Evolutionary conservation across 2,113 vertebrate genomes (phyloP), one percentile per base, ranked within the genome.

Genomic region (Corythoichthys haematopterus): DNA sequence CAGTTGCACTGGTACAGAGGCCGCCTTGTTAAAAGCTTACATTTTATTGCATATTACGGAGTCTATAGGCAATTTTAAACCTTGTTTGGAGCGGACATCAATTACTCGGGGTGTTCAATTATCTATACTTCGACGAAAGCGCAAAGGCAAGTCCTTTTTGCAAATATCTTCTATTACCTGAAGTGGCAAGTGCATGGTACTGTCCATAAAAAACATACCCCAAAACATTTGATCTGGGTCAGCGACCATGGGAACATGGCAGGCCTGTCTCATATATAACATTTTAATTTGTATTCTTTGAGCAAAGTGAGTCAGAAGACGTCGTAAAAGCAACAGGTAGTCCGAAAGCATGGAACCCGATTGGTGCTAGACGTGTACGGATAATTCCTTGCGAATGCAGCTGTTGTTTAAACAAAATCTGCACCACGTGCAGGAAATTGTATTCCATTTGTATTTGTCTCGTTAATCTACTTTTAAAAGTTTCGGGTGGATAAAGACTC

Each of bases 1-100:
- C 69, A 53, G 62, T 66, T 75, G 68, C 69, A 57, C 79, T 67
- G 64, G 72, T 35, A 50, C 51, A 82, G 79, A 80, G 33, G 8
- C 64, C 1, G 3, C 11, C 66, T 84, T 72, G 72, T 89, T 73
- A 76, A 79, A 82, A 46, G 64, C 48, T 58, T 71, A 80, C 80
- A 77, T 82, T 79, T 85, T 50, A 77, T 71, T 82, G 65, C 72
- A 71, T 73, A 69, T 82, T 65, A 71, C 65, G 68, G 75, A 67
- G 20, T 28, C 20, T 28, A 28, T 3, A 3, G 40, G 40, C 3
- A 5, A 43, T 43, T 43, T 43, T 43, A 43, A 43, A 5, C 40
- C 40, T 8, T 8, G 6, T 28, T 28, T 28, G 20, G 20, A 28
- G 20, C 20, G 20, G 20, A 28, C 20, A 28, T 28, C 20, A 28